These are phyloP conservation scores for Channa maculata DNA, from an alignment of 2,113 vertebrate genomes.

Conservation along the genomic window DNA sequence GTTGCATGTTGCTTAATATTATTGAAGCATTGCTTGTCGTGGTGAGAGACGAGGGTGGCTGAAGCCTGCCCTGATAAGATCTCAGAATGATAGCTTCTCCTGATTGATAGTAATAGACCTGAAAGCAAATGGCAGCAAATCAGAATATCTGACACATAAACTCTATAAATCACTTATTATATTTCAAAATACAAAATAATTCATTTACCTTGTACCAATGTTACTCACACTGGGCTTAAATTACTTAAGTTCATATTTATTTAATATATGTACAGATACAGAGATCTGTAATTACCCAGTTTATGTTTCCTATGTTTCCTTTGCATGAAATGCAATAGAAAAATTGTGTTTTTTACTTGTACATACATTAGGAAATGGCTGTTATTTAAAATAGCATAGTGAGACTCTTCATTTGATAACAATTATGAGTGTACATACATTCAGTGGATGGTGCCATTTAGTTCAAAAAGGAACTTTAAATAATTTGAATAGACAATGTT, in stretches of 20 bases:
- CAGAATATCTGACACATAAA: neutral
- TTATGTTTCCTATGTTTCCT: neutral
- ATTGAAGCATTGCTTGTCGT: slow-evolving; percentile 83
- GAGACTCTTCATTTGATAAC: no score
- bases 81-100: slow-evolving; percentile 25
- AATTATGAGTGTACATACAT: no score
- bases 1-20: slow-evolving; percentile 85
- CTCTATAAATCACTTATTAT: no score
- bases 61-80: slow-evolving; percentile 73
- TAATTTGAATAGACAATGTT: no score
- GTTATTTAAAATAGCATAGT: neutral
- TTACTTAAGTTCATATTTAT: no score
- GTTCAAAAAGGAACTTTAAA: neutral
- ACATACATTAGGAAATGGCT: no score
- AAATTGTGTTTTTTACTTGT: neutral
- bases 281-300: neutral
- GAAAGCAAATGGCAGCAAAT: slow-evolving; percentile 32
- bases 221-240: no score
- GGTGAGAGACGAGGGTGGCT: slow-evolving; percentile 69
- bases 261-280: neutral
- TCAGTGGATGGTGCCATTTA: neutral
- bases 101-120: slow-evolving; percentile 74
- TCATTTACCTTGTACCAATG: no score
- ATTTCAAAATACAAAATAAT: no score
- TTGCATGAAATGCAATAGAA: neutral